phyloP scores from a whole-genome alignment of 2,888 invertebrate genomes.

The Acanthoscelides obtectus region DNA sequence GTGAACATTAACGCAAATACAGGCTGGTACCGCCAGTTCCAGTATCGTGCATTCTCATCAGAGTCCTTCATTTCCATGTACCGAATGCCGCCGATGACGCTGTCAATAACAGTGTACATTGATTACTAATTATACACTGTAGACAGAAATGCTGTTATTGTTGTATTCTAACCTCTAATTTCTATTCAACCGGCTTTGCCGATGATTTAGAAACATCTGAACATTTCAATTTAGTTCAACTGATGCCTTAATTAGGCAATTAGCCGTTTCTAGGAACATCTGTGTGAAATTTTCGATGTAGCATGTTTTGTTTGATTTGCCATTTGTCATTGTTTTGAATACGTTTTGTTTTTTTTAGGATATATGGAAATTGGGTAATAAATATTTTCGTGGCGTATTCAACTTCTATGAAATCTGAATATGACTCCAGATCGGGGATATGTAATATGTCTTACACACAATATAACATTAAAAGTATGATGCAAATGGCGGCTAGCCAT shows the following conservation, averaged over 20 bases:
- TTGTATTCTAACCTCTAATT: neutral
- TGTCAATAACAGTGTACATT: neutral
- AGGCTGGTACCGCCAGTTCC: neutral
- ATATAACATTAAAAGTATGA: too few species aligned
- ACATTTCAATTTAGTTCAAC: neutral
- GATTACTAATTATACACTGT: neutral
- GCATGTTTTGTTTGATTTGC: neutral
- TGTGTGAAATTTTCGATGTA: neutral
- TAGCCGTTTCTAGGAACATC: neutral
- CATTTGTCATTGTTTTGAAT: neutral
- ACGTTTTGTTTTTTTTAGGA: neutral
- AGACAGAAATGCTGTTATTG: neutral
- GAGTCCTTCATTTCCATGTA: neutral
- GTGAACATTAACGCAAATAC: too few species aligned
- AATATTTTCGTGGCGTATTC: too few species aligned
- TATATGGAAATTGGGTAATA: neutral
- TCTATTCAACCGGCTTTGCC: neutral
- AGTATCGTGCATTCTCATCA: neutral
- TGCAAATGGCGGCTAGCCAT: too few species aligned
- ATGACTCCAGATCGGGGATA: too few species aligned
- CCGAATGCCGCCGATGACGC: neutral
- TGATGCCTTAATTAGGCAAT: neutral
- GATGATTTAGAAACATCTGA: neutral
- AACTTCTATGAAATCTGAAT: too few species aligned
- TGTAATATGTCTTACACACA: too few species aligned